Evolutionary conservation across 2,888 invertebrate genomes (phyloP).

Genomic region (Eristalinus sepulchralis): DNA sequence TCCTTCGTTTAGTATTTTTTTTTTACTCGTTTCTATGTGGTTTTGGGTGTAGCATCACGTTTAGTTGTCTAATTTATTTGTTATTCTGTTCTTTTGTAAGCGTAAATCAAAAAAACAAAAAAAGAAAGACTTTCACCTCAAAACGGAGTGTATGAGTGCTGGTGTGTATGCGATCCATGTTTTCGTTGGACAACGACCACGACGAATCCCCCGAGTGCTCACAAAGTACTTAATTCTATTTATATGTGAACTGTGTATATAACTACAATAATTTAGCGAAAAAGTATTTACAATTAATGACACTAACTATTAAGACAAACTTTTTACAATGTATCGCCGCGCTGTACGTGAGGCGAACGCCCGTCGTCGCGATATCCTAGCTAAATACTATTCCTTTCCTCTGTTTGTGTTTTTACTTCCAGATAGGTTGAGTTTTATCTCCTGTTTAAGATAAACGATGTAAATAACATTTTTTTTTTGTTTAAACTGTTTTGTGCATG

Average conservation of each 20-base stretch:
- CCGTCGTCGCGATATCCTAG: background rate
- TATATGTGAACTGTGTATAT: constrained; percentile 50
- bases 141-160: background rate
- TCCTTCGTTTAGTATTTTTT: background rate
- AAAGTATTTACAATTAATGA: constrained; percentile 31
- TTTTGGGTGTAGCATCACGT: constrained; percentile 19
- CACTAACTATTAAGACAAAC: constrained; percentile 39
- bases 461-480: constrained; percentile 44
- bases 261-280: constrained; percentile 46
- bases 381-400: background rate
- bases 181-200: background rate
- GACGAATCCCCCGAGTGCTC: constrained; percentile 26
- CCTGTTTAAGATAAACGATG: constrained; percentile 22
- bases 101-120: constrained; percentile 54
- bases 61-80: constrained; percentile 6
- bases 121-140: constrained; percentile 41
- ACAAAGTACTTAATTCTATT: constrained; percentile 53
- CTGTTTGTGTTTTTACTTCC: background rate
- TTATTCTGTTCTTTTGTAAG: constrained; percentile 24
- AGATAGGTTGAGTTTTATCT: background rate
- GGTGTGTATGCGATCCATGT: background rate
- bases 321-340: background rate
- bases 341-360: background rate
- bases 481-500: constrained; percentile 14
- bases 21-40: background rate